phyloP scores from a whole-genome alignment of 1,140 invertebrate genomes.

The Scaptomyza montana region DNA sequence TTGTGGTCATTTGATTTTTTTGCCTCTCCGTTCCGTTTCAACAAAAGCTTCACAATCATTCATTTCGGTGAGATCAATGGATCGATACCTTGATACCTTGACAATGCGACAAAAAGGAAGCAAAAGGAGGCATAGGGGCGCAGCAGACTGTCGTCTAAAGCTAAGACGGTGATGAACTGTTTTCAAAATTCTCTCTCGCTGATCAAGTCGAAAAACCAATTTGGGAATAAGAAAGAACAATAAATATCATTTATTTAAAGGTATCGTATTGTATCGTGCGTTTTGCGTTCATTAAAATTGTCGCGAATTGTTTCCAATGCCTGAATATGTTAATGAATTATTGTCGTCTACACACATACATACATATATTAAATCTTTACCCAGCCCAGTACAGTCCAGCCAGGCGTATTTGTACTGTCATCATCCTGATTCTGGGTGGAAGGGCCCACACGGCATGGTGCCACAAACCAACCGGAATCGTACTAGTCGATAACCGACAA shows the following conservation, averaged over 20 bases:
- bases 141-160: constrained; percentile 17
- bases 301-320: constrained; percentile 63
- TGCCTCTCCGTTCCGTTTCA: constrained; percentile 20
- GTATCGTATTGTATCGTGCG: constrained; percentile 12
- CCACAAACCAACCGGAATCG: background rate
- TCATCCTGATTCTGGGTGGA: background rate
- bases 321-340: constrained; percentile 77
- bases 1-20: constrained; percentile 50
- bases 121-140: constrained; percentile 27
- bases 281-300: constrained; percentile 67
- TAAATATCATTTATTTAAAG: constrained; percentile 61
- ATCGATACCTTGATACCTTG: constrained; percentile 64
- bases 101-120: constrained; percentile 67
- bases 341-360: constrained; percentile 29
- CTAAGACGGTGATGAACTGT: constrained; percentile 66
- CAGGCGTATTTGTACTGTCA: background rate
- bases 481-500: background rate
- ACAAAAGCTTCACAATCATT: constrained; percentile 69
- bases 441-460: constrained; percentile 7
- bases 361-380: too few relatives aligned
- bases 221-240: constrained; percentile 41
- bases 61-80: constrained; percentile 81
- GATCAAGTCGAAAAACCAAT: constrained; percentile 31
- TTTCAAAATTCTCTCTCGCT: constrained; percentile 54
- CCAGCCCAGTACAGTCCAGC: background rate